phyloP scores from a whole-genome alignment of 2,797 vertebrate species.

The Nannoperca obscura region DNA sequence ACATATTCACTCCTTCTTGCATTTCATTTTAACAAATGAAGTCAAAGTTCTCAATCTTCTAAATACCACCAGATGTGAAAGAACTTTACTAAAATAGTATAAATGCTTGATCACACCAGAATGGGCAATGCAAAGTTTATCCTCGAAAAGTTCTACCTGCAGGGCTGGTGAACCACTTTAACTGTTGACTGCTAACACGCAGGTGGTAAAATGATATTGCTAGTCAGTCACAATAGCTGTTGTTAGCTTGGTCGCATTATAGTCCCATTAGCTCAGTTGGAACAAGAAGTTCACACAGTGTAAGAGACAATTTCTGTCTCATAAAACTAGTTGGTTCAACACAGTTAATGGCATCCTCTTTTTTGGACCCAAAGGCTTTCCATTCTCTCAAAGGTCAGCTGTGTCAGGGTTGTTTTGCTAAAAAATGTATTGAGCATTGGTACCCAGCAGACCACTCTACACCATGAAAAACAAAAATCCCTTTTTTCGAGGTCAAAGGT shows the following conservation, averaged over 20 bases:
- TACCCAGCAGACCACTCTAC: not conserved
- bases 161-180: not conserved
- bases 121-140: not conserved
- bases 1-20: no score
- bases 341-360: not conserved
- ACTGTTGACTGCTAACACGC: not conserved
- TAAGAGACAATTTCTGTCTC: not conserved
- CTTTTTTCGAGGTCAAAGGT: slow-evolving; percentile 5
- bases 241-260: not conserved
- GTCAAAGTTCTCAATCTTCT: no score
- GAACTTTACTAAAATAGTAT: not conserved
- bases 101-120: not conserved
- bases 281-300: not conserved
- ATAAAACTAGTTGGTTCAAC: not conserved
- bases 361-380: not conserved
- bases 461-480: not conserved
- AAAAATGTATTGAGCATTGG: not conserved
- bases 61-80: not conserved
- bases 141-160: not conserved
- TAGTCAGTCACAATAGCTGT: not conserved
- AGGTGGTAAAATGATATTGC: not conserved
- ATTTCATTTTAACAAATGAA: no score
- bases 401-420: not conserved
- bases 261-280: not conserved
- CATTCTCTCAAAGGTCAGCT: not conserved